Evolutionary conservation across 1,140 invertebrate genomes (phyloP), one percentile per base, ranked within the genome.

Genomic region (Papilio polyxenes): DNA sequence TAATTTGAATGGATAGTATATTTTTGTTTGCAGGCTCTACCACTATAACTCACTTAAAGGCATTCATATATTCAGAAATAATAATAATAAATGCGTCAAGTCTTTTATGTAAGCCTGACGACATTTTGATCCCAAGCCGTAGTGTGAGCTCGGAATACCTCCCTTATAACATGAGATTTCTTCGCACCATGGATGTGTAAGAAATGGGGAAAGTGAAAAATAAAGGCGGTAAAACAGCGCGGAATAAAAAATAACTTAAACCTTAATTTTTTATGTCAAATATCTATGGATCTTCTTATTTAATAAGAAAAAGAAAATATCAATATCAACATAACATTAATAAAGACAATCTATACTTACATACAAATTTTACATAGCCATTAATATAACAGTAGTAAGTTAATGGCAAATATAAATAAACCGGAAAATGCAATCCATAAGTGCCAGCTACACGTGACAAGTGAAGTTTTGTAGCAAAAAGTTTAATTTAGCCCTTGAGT

Each of bases 401-500:
- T 37, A 13, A 69, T 69, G 11, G 31, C 59, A 59, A 44, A 44
- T 44, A 44, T 44, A 44, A 44, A 44, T 44, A 44, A 44, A 44
- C 40, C 40, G 48, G 59, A 48, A 37, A 49, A 65, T 40, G 49
- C 78, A 80, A 80, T 80, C 62, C 59, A 80, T 80, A 65, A 44
- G 23, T 62, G 78, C 62, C 78, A 80, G 59, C 44, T 10, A 31
- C 78, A 80, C 44, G 78, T 80, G 78, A 80, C 62, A 80, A 80
- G 77, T 79, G 31, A 65, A 44, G 62, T 49, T 79, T 80, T 23
- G 59, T 40, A 48, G 78, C 78, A 80, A 80, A 80, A 80, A 80
- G 78, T 80, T 80, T 80, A 80, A 80, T 80, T 80, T 80, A 80
- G 59, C 78, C 78, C 78, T 80, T 80, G 78, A 80, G 78, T 80